Evolutionary conservation across 2,113 vertebrate genomes (phyloP).

Genomic region (Collichthys lucidus): DNA sequence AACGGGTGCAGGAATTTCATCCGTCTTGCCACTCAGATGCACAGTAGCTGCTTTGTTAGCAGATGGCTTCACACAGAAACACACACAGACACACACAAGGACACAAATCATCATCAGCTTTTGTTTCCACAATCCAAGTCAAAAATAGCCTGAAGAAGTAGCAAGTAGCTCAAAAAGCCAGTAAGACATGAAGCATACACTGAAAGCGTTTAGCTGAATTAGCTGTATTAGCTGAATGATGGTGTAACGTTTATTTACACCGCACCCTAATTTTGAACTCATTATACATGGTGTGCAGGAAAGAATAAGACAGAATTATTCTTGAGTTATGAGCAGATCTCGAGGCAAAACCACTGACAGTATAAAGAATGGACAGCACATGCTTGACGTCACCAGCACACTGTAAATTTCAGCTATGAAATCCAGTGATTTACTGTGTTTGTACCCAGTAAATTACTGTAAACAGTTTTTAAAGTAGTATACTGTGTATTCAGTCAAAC

Average conservation of each 20-base stretch:
- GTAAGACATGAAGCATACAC: not conserved
- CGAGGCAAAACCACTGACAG: not conserved
- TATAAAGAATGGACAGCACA: too few species aligned
- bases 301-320: not conserved
- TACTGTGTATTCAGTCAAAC: too few species aligned
- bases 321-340: not conserved
- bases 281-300: not conserved
- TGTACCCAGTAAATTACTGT: too few species aligned
- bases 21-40: constrained; percentile 17
- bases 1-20: constrained; percentile 27
- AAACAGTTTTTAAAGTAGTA: too few species aligned
- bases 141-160: constrained; percentile 33
- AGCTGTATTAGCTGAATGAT: not conserved
- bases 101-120: constrained; percentile 27
- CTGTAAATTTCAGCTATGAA: too few species aligned
- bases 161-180: not conserved
- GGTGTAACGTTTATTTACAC: not conserved
- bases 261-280: not conserved
- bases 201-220: not conserved
- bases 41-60: constrained; percentile 33
- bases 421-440: too few species aligned
- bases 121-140: constrained; percentile 23
- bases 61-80: constrained; percentile 20
- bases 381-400: too few species aligned
- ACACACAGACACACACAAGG: not conserved